Conservation (phyloP, 2,113 vertebrate species). For the Microtus oregoni region DNA sequence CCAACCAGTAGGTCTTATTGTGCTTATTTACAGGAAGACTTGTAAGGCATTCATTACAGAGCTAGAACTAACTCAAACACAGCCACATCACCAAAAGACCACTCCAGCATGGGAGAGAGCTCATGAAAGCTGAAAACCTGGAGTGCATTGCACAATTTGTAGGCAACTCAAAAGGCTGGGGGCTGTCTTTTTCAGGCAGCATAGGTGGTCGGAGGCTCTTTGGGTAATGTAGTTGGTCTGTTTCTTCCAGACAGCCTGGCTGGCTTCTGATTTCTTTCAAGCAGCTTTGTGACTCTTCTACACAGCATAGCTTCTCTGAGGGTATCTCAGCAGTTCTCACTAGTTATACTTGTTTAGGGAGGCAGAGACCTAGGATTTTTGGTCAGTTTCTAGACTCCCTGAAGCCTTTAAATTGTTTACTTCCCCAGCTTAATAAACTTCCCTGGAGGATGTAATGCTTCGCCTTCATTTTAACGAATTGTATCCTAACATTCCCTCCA, state of each 20-base stretch:
- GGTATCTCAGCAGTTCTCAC: background rate
- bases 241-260: background rate
- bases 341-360: background rate
- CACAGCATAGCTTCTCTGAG: background rate
- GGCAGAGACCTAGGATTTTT: background rate
- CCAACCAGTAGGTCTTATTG: background rate
- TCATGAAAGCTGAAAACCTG: background rate
- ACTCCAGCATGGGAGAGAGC: background rate
- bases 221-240: background rate
- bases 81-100: background rate
- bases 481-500: background rate
- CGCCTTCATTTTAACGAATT: background rate
- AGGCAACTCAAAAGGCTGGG: background rate
- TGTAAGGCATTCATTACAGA: background rate
- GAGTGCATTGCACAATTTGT: background rate
- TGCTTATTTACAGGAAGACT: background rate
- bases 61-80: background rate
- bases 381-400: background rate
- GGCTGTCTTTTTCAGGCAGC: background rate
- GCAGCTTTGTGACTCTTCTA: background rate
- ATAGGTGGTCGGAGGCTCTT: background rate
- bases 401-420: background rate
- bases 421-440: background rate
- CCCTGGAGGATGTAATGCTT: background rate
- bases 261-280: background rate